Conservation (phyloP, 1,140 invertebrate genomes). For the Stenopsyche tienmushanensis region DNA sequence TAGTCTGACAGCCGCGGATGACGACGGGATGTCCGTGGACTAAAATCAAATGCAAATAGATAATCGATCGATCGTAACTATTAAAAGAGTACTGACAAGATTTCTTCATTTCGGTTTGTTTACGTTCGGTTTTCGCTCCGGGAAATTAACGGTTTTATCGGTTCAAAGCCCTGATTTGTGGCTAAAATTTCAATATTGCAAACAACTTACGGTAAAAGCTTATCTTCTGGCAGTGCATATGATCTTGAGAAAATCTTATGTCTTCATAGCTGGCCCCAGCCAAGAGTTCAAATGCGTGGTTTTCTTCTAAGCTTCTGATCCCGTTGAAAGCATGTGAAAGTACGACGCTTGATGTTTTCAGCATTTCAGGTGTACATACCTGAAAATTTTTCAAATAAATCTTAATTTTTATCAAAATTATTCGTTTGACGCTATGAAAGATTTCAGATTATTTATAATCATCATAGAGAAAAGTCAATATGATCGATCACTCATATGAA, state of each 20-base stretch:
- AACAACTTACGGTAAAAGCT: neutral
- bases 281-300: neutral
- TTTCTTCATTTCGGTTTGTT: neutral
- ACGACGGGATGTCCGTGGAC: neutral
- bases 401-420: neutral
- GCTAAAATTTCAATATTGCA: no score
- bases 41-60: neutral
- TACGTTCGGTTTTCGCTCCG: neutral
- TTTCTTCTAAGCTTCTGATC: neutral
- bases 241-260: neutral
- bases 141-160: no score
- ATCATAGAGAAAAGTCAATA: no score
- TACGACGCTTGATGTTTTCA: neutral
- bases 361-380: neutral
- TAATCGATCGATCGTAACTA: neutral
- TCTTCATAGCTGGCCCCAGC: neutral
- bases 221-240: neutral
- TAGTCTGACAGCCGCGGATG: neutral
- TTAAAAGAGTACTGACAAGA: no score
- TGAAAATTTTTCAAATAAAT: neutral
- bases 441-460: no score
- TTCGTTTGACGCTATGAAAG: no score
- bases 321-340: neutral
- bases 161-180: no score
- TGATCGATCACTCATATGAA: no score